These are phyloP conservation scores for Subacronicta megacephala DNA, from an alignment of 2,888 invertebrate genomes.

Conservation along the genomic window DNA sequence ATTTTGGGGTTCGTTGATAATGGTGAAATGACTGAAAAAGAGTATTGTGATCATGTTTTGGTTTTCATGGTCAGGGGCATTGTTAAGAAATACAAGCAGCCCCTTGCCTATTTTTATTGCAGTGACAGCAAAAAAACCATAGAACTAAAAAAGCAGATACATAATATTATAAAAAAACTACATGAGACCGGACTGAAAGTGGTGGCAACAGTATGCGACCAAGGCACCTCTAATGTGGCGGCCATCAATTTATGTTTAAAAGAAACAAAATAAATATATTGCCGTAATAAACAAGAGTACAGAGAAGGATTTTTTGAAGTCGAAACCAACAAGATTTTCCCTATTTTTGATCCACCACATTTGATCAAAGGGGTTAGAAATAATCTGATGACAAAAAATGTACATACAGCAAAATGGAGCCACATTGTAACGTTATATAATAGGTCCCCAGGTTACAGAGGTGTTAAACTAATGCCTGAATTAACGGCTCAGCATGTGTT, in stretches of 20 bases:
- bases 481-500: constrained; percentile 15
- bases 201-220: constrained; percentile 52
- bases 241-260: constrained; percentile 12
- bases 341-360: constrained; percentile 27
- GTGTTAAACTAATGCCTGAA: constrained; percentile 2
- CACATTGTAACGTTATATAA: constrained; percentile 9
- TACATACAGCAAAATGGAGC: constrained; percentile 17
- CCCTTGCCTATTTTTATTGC: constrained; percentile 1
- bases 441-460: constrained; percentile 13
- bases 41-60: too few species aligned
- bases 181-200: constrained; percentile 51
- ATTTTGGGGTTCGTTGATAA: too few species aligned
- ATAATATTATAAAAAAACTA: constrained; percentile 34
- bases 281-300: constrained; percentile 3
- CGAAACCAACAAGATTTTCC: constrained; percentile 7
- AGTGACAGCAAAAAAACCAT: background rate
- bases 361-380: constrained; percentile 24
- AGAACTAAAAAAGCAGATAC: constrained; percentile 33
- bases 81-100: too few species aligned
- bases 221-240: constrained; percentile 28
- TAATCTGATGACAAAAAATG: constrained; percentile 13
- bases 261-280: constrained; percentile 10
- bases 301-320: constrained; percentile 6
- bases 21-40: too few species aligned
- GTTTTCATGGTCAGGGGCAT: too few species aligned